Base-by-base conservation (phyloP, 2,797 vertebrate genomes). In the Kryptolebias ocellatus region DNA sequence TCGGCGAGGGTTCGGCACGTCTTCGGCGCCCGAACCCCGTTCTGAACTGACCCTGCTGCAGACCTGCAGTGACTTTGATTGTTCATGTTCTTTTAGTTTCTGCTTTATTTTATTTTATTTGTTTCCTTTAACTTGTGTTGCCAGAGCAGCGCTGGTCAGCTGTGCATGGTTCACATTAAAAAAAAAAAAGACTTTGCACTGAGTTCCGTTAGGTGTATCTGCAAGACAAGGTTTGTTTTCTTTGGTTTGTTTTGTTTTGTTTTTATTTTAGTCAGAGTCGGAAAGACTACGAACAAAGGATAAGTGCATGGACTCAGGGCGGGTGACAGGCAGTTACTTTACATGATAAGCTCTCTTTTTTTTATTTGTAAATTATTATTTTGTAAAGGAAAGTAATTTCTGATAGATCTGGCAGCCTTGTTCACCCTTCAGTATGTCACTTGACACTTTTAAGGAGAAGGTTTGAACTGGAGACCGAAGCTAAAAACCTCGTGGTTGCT, bases 111-210 rank as follows among this genome's bases (percentile, higher is more conserved):
- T 39, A 28, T 73, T 76, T 77, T 78, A 28, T 65, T 79, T 80
- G 79, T 74, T 60, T 82, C 62, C 31, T 79, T 83, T 91, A 87
- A 90, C 85, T 92, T 92, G 87, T 86, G 80, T 87, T 64, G 60
- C 90, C 88, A 87, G 75, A 81, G 64, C 90, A 89, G 90, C 87
- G 90, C 92, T 91, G 92, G 92, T 91, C 89, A 89, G 92, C 92
- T 92, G 92, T 86, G 67, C 20, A 55, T 86, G 90, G 90, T 85
- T 87, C 78, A 86, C 70, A 72, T 87, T 42, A 66, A 70, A 89
- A 24, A 24, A 24, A 24, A 24, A 24, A 53, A 86, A 75, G 64
- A 89, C 80, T 89, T 93, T 93, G 86, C 90, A 90, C 90, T 92
- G 87, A 78, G 72, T 90, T 90, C 78, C 70, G 80, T 84, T 84